Evolutionary conservation across 2,797 vertebrate species (phyloP), one percentile per base, ranked within the genome.

Genomic region (Potorous gilbertii): DNA sequence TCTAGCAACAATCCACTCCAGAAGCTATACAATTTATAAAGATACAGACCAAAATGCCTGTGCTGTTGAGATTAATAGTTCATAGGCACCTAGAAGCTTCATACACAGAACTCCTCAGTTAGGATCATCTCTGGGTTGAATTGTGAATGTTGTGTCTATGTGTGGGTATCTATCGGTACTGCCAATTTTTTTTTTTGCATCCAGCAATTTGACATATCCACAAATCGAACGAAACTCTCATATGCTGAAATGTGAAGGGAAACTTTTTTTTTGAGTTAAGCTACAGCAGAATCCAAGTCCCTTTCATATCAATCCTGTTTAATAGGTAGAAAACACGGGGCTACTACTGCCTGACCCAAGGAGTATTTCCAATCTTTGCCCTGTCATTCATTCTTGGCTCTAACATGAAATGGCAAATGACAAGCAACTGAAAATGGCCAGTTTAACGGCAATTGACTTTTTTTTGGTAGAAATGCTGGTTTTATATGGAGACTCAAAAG

Each of bases 121-220:
- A 97, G 94, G 96, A 92, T 98, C 95, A 92, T 91, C 92, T 97
- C 87, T 96, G 74, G 94, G 93, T 62, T 97, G n/a, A 93, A 92
- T 52, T 96, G 95, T 5, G 96, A 52, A 97, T 54, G 21, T 50
- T 87, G 21, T 46, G 40, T 87, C 40, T 50, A 81, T 46, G 74
- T 81, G 74, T 94, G 40, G 95, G 95, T 90, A 50, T 40, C 95
- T 24, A 96, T 94, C 98, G 93, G 97, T 97, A 98, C 95, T 96
- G 97, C 97, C 27, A 13, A 96, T 96, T 98, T 96, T 98, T 97
- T 96, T 98, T 99, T 99, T 99, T 99, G 99, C 98, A 99, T 99
- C 99, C 99, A 99, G 99, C 99, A 99, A 99, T 98, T 98, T 97
- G 74, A 98, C 91, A 98, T 31, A 57, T 98, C 90, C 92, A 92